phyloP scores from a whole-genome alignment of 2,888 invertebrate genomes.

The Phortica magna region DNA sequence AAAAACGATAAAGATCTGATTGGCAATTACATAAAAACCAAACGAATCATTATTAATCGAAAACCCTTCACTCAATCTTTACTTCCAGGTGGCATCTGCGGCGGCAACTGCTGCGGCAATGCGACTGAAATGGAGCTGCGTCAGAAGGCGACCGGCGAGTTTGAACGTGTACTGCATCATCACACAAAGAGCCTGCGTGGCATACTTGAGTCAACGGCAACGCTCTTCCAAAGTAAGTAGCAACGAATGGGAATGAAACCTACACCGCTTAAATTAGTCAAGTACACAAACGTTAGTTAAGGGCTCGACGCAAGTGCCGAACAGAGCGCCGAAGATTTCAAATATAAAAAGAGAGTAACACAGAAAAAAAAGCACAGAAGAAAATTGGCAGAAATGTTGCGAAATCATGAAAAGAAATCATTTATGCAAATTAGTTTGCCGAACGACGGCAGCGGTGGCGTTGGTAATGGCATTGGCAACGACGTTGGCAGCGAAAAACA shows the following conservation, averaged over 20 bases:
- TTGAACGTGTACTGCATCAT: conserved; percentile 84
- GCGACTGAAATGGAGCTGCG: conserved; percentile 75
- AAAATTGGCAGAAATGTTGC: conserved; percentile 18
- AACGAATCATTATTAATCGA: not conserved
- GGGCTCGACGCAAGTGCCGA: no score
- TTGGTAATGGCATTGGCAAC: not conserved
- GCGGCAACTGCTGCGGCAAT: conserved; percentile 77
- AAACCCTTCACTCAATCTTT: not conserved
- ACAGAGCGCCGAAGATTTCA: conserved; percentile 21
- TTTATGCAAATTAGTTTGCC: conserved; percentile 38
- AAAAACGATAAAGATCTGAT: not conserved
- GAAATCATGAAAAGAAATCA: conserved; percentile 28
- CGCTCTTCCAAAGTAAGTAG: conserved; percentile 86
- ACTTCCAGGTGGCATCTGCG: conserved; percentile 75
- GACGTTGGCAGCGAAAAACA: conserved; percentile 34
- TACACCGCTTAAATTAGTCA: not conserved
- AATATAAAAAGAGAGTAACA: conserved; percentile 37
- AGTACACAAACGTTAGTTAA: no score
- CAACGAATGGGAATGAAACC: conserved; percentile 23
- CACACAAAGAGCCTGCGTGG: conserved; percentile 87
- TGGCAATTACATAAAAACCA: not conserved
- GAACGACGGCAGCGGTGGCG: not conserved
- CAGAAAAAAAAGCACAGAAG: conserved; percentile 40
- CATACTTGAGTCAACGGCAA: conserved; percentile 85
- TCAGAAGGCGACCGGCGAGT: conserved; percentile 78